Evolutionary conservation across 1,140 invertebrate species (phyloP).

Genomic region (Reticulitermes speratus): DNA sequence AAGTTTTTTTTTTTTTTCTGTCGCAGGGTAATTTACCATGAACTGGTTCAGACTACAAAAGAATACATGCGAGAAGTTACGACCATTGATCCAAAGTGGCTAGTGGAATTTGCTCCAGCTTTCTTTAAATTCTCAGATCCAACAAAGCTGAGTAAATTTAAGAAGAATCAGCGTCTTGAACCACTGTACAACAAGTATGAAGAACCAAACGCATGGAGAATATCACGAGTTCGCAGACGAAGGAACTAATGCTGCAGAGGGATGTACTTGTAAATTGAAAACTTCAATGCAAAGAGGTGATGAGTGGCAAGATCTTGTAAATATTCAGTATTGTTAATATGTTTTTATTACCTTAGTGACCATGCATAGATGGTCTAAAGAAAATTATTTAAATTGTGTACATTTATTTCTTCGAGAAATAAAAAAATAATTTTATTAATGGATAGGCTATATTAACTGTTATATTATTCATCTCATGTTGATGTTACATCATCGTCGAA

Average conservation of each 20-base stretch:
- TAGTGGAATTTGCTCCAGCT: constrained; percentile 98
- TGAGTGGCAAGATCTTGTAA: no score
- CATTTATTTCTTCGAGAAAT: no score
- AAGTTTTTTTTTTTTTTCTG: constrained; percentile 36
- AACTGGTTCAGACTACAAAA: constrained; percentile 98
- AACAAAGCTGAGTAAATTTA: constrained; percentile 97
- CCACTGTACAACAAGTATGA: constrained; percentile 99
- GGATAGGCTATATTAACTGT: no score
- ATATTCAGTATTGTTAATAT: no score
- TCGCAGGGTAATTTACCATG: constrained; percentile 95
- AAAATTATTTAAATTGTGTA: no score
- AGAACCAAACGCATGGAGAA: constrained; percentile 98
- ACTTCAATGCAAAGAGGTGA: no score
- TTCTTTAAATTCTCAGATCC: constrained; percentile 99
- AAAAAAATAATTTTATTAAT: no score
- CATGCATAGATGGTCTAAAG: no score
- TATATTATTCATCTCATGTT: no score
- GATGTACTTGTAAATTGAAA: no score
- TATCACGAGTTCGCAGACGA: constrained; percentile 87
- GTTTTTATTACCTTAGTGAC: no score
- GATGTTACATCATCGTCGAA: no score
- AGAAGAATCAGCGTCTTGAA: constrained; percentile 98
- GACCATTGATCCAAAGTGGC: constrained; percentile 98
- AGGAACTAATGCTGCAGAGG: constrained; percentile 66
- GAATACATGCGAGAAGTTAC: constrained; percentile 99